phyloP scores from a whole-genome alignment of 2,888 invertebrate genomes.

The Tetranychus piercei region DNA sequence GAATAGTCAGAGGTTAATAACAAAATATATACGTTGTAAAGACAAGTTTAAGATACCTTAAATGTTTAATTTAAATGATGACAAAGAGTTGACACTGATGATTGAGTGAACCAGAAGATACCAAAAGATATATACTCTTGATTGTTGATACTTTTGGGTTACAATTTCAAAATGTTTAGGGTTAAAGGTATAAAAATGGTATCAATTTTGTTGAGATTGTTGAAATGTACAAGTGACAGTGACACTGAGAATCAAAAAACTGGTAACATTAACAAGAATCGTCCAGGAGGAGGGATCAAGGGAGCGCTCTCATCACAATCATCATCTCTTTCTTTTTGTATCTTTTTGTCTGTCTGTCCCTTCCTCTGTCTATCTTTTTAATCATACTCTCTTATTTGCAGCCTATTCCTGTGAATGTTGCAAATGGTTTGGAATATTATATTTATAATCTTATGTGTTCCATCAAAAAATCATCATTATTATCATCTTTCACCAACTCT shows the following conservation, averaged over 20 bases:
- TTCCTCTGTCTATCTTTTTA: background rate
- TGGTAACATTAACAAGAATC: background rate
- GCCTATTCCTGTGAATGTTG: background rate
- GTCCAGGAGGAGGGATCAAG: background rate
- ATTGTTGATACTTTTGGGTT: background rate
- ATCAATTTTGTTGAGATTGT: background rate
- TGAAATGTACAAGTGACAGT: background rate
- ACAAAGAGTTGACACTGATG: background rate
- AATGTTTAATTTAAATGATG: background rate
- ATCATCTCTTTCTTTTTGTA: background rate
- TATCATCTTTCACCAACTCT: background rate
- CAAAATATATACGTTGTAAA: background rate
- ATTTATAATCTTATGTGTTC: background rate
- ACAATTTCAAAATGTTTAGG: too few relatives aligned
- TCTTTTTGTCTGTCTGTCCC: slow-evolving; percentile 6
- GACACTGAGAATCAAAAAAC: background rate
- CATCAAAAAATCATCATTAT: background rate
- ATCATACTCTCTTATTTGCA: background rate
- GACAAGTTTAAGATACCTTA: background rate
- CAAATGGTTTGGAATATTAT: too few relatives aligned
- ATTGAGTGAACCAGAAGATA: background rate
- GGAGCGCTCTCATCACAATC: background rate
- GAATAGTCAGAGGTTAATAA: background rate
- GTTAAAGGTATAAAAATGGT: background rate
- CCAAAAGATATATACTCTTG: background rate